These are phyloP conservation scores for Hydractinia symbiolongicarpus DNA, from an alignment of 30 jellyfish, hydroid and myxozoan genomes.

Conservation along the genomic window DNA sequence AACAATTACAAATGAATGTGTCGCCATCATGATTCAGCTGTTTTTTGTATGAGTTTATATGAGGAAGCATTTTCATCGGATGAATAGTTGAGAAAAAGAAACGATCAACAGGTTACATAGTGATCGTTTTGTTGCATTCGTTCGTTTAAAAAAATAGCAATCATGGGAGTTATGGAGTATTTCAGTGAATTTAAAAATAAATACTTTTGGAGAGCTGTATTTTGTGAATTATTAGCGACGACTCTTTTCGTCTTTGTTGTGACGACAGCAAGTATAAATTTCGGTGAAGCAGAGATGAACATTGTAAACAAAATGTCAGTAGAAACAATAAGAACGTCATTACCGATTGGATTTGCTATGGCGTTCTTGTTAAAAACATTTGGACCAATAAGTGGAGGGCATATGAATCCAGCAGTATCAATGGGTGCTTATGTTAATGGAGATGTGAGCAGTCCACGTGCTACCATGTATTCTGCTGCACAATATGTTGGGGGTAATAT, in stretches of 20 bases:
- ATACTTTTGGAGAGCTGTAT: slow-evolving; percentile 12
- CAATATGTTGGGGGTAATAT: slow-evolving; percentile 8
- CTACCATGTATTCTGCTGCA: slow-evolving; percentile 1
- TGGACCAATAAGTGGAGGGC: slow-evolving; percentile 5
- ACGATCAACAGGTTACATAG: no score
- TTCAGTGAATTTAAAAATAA: not conserved
- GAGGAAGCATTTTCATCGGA: no score
- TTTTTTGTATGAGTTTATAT: no score
- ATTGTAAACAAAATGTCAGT: not conserved
- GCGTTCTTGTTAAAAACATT: not conserved
- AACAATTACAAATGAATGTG: no score
- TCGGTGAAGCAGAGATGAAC: not conserved
- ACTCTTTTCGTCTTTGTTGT: not conserved
- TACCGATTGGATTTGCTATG: not conserved
- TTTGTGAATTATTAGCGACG: slow-evolving; percentile 4
- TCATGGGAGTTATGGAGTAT: not conserved
- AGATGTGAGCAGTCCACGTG: not conserved
- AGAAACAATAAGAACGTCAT: not conserved
- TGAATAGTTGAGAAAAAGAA: no score
- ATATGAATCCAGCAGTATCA: slow-evolving; percentile 9
- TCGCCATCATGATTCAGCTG: no score
- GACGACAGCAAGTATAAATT: not conserved
- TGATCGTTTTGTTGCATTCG: no score
- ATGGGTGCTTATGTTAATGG: slow-evolving; percentile 1
- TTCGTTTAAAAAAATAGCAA: no score